Evolutionary conservation across 1,140 invertebrate genomes (phyloP), one percentile per base, ranked within the genome.

Genomic region (Neelides sp.): DNA sequence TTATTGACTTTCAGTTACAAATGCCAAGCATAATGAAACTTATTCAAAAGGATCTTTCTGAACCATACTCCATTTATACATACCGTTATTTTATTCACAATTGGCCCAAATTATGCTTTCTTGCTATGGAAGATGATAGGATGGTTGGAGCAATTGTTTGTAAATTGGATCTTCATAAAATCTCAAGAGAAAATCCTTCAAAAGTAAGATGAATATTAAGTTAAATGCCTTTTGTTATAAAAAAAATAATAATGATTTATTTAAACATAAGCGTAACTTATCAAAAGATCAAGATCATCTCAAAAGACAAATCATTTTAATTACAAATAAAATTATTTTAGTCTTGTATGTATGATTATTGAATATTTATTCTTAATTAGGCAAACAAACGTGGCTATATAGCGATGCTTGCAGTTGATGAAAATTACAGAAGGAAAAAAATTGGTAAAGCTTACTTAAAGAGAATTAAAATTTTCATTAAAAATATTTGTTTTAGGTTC

Each of bases 61-160:
- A 99, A 78, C 95, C 95, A 24, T 99, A 99, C 74, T 98, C 93
- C 52, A 97, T 99, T 73, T 99, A 98, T 70, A 98, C 95, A 30
- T 99, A 99, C 76, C 81, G 95, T 74, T 99, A 98, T 77, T 99
- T 99, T 75, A 98, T 98, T 69, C 91, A 98, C 69, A 98, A 98
- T 71, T 98, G 95, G 95, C 95, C 95, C 68, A 90, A 97, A 73
- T 73, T 98, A 51, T 98, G 94, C 71, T 95, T 96, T 73, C 74
- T 98, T 73, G 86, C 87, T 59, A 84, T 86, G 75, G 77, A 87
- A 71, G 78, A 78, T 58, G 76, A 79, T 41, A 79, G 35, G 40
- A 49, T 61, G 35, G 85, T 96, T 59, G 93, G 93, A 69, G 92
- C 92, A 64, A 96, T 98, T 66, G 93, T 98, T 52, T 97, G 93